Conservation (phyloP, 2,113 vertebrate genomes). For the Dipodomys merriami region DNA sequence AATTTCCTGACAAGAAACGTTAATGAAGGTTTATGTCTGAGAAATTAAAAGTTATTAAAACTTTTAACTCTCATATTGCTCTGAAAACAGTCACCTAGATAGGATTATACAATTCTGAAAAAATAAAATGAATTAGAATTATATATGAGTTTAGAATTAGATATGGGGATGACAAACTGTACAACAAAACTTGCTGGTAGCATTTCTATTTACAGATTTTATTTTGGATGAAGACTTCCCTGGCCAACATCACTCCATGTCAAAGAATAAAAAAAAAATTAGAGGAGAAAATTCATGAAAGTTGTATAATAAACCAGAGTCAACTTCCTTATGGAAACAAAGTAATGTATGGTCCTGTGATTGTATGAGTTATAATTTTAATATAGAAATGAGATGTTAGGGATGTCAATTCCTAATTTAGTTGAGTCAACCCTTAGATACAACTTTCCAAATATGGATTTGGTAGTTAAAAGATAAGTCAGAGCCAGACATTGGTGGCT, state of each 20-base stretch:
- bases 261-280: neutral
- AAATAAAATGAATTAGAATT: conserved; percentile 63
- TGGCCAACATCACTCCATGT: neutral
- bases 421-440: neutral
- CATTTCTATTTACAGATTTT: neutral
- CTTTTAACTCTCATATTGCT: conserved; percentile 51
- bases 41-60: conserved; percentile 69
- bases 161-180: neutral
- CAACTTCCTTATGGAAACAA: neutral
- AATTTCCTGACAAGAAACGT: conserved; percentile 77
- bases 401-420: neutral
- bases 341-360: neutral
- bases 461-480: neutral
- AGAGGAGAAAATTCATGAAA: neutral
- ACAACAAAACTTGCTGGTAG: neutral
- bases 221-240: neutral
- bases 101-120: conserved; percentile 52
- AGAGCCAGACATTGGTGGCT: too few species aligned
- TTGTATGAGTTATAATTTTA: conserved; percentile 29
- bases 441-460: neutral
- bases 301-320: neutral
- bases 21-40: conserved; percentile 74
- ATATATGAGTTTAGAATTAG: conserved; percentile 41
- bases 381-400: neutral
- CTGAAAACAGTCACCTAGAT: conserved; percentile 51